Evolutionary conservation across 2,888 invertebrate genomes (phyloP).

Genomic region (Isotomurus palustris): DNA sequence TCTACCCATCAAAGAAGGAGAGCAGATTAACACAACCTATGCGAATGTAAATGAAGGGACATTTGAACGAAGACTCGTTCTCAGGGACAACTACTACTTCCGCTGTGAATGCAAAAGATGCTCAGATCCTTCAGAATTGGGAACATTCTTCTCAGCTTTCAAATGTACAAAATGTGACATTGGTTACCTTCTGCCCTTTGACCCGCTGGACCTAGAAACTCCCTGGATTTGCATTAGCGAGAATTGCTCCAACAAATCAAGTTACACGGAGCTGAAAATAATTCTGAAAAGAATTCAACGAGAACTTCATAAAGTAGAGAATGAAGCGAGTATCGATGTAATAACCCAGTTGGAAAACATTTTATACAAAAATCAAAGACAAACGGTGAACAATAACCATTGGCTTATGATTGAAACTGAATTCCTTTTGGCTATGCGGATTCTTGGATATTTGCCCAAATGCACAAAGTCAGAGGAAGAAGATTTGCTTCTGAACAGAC

Average conservation of each 20-base stretch:
- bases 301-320: slow-evolving; percentile 27
- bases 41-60: slow-evolving; percentile 55
- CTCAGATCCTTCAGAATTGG: slow-evolving; percentile 46
- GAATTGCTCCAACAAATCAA: neutral
- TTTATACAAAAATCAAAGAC: slow-evolving; percentile 31
- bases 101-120: slow-evolving; percentile 47
- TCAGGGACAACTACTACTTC: slow-evolving; percentile 47
- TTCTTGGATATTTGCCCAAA: slow-evolving; percentile 30
- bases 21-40: slow-evolving; percentile 65
- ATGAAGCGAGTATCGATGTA: slow-evolving; percentile 16
- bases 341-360: slow-evolving; percentile 31
- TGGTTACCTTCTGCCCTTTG: slow-evolving; percentile 44
- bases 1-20: slow-evolving; percentile 56
- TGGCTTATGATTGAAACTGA: slow-evolving; percentile 42
- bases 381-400: slow-evolving; percentile 35
- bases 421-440: slow-evolving; percentile 33
- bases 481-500: slow-evolving; percentile 20
- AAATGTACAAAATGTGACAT: slow-evolving; percentile 42
- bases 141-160: slow-evolving; percentile 46
- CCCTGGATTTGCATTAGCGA: slow-evolving; percentile 21
- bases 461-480: slow-evolving; percentile 23
- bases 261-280: slow-evolving; percentile 17
- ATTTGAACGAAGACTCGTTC: slow-evolving; percentile 41
- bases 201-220: slow-evolving; percentile 16
- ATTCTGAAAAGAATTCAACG: slow-evolving; percentile 26